Evolutionary conservation across 2,888 invertebrate species (phyloP).

Genomic region (Amiota communis): DNA sequence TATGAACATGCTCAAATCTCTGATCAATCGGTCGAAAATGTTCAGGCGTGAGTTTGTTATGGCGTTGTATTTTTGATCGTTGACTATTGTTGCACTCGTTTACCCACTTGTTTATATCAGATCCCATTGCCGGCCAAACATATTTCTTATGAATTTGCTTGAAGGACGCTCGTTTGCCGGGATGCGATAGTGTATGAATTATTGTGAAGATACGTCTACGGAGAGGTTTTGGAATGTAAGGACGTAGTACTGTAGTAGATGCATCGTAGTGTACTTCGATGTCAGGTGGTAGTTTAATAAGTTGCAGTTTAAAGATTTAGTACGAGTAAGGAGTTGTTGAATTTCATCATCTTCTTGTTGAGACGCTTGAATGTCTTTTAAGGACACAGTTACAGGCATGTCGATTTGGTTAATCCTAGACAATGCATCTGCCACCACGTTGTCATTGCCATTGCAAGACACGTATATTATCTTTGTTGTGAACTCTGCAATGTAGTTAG

Average conservation of each 20-base stretch:
- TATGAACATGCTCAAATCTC: constrained; percentile 41
- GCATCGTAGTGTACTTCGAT: neutral
- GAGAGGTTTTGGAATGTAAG: neutral
- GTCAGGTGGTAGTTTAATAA: neutral
- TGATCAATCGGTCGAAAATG: too few relatives aligned
- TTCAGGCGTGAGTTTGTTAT: too few relatives aligned
- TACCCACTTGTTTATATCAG: constrained; percentile 31
- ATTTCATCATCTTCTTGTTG: too few relatives aligned
- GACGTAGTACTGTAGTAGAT: neutral
- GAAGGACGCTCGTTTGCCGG: neutral
- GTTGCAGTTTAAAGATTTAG: neutral
- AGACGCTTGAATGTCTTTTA: constrained; percentile 18
- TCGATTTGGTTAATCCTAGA: constrained; percentile 6
- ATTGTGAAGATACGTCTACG: too few relatives aligned
- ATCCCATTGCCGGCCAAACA: constrained; percentile 31
- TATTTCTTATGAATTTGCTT: neutral
- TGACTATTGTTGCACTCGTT: constrained; percentile 30
- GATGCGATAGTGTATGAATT: neutral
- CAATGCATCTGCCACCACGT: constrained; percentile 10
- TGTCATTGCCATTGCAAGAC: too few relatives aligned
- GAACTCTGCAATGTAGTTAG: constrained; percentile 1
- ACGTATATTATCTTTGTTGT: too few relatives aligned
- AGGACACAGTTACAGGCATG: neutral
- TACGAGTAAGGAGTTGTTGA: too few relatives aligned
- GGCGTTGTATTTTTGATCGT: constrained; percentile 39